Base-by-base conservation (phyloP, 2,797 vertebrate species). In the Danio albolineatus region DNA sequence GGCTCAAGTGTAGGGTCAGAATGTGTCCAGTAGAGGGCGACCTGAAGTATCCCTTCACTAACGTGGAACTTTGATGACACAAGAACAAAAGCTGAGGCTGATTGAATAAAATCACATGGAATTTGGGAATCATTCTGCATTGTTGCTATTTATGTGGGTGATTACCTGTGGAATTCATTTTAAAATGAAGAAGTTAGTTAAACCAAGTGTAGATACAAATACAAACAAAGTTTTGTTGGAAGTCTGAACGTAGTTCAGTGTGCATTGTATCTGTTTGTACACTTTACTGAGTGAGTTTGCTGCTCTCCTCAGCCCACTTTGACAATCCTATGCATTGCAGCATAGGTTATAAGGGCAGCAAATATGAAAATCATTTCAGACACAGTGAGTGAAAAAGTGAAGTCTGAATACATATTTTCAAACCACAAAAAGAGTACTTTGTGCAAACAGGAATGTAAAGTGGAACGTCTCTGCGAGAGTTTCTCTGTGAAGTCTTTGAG, bases 1-100 rank as follows among this genome's bases (percentile, higher is more conserved):
- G 6, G 3, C 5, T 67, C 6, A 64, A 36, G 44, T 82, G 87
- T 85, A 89, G 66, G 88, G 81, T 51, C 65, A 16, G 17, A 54
- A 71, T 85, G 80, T 77, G 74, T 59, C 89, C 90, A 90, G 89
- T 54, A 92, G 90, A 91, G 89, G 89, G 90, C 84, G 82, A 69
- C 85, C 67, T 78, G 41, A 19, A 74, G 72, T 67, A 67, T 64
- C 41, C 43, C 14, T 82, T 64, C 13, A 65, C 39, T 10, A 57
- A 19, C 12, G 57, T 28, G n/a, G 6, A 54, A n/a, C 59, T 8
- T 43, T 44, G 74, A 38, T 71, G 67, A 65, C 54, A 53, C 6
- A 8, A 8, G 7, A 73, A 76, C 56, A 71, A 46, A 49, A 28
- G 43, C 43, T 71, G 44, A 79, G 7, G 21, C 46, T 69, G 43